Conservation (phyloP, 2,888 invertebrate species). For the Trichacis sp. region DNA sequence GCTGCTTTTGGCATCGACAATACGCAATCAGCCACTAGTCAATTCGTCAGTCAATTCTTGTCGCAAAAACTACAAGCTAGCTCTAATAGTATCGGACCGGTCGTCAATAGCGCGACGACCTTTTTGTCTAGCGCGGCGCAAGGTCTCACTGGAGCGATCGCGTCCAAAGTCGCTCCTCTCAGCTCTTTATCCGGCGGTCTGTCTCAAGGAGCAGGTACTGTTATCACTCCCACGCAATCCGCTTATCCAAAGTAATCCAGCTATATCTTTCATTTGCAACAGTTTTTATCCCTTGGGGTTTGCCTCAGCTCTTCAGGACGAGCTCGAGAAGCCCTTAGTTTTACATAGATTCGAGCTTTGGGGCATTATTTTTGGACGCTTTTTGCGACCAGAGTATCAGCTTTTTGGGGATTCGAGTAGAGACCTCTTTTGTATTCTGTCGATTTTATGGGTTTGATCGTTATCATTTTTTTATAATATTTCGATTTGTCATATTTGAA, state of each 20-base stretch:
- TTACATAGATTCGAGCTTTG: no score
- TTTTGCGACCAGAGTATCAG: no score
- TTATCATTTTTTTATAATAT: no score
- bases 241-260: background rate
- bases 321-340: no score
- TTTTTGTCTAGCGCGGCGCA: conserved; percentile 60
- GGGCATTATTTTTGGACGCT: no score
- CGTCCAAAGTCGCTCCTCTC: conserved; percentile 61
- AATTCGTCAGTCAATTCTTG: conserved; percentile 75
- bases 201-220: conserved; percentile 34
- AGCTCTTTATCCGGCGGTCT: conserved; percentile 72
- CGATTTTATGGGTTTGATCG: no score
- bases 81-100: conserved; percentile 70
- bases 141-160: conserved; percentile 57
- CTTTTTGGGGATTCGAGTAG: no score
- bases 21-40: conserved; percentile 74
- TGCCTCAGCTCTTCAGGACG: no score
- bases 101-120: conserved; percentile 76
- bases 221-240: background rate
- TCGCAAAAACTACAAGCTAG: conserved; percentile 80
- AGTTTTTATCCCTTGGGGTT: background rate
- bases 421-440: no score
- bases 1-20: conserved; percentile 79
- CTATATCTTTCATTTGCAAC: background rate
- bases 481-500: no score